Evolutionary conservation across 35 echinoderm and acorn worm species (phyloP), one percentile per base, ranked within the genome.

Genomic region (Apostichopus californicus): DNA sequence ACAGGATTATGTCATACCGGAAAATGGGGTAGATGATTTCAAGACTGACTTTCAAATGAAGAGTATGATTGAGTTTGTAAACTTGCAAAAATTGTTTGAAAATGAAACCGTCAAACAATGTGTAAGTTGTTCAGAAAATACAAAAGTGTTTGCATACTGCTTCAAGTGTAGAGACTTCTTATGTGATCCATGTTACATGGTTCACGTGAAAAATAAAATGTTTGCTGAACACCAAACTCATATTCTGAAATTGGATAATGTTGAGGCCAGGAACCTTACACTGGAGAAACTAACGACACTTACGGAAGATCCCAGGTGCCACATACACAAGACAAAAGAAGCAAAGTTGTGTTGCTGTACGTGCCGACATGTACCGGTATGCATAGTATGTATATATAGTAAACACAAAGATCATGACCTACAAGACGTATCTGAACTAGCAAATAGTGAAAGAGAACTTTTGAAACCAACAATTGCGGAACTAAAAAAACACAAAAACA

Each of bases 311-410:
- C 73, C 46, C 17, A 77, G 73, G 22, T 91, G 89, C 22, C 70
- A 21, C 9, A 56, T 6, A 3, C 89, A 91, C 55, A 15, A 17
- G 5, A 54, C 73, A 21, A n/a, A 78, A 26, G 10, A 11, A 4
- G 13, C 55, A 13, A 25, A 79, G 8, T 54, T 91, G 4, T 78
- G 59, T 66, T 91, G 89, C n/a, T 11, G 59, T 23, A 91, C 89
- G 5, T 91, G 89, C n/a, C 46, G 54, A n/a, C 78, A 79, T 15
- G 12, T 22, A 57, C 89, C 71, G 24, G 77, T 91, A 11, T 91
- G 89, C 56, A 24, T 79, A 17, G 26, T 46, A 2, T 46, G 34
- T 4, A 46, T 46, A 46, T 46, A 46, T 46, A 46, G 34, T 46
- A 46, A 46, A 46, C 34, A 46, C 34, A 46, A 46, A 46, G 34